Conservation (phyloP, 2,888 invertebrate species). For the Brenthis hecate region DNA sequence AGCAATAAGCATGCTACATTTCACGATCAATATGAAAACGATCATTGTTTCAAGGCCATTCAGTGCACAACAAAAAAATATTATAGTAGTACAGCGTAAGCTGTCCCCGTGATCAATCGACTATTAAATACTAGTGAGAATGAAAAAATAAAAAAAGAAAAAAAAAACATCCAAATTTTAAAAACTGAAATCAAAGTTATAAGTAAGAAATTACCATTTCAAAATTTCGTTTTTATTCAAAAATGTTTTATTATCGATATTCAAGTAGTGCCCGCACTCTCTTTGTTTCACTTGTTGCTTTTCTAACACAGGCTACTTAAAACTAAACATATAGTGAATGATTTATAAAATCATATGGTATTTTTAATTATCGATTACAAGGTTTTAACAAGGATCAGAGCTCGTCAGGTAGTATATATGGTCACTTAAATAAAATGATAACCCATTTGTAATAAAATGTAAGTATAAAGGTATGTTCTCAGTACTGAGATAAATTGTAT, state of each 20-base stretch:
- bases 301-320: background rate
- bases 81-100: constrained; percentile 16
- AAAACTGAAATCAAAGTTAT: background rate
- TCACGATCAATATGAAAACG: constrained; percentile 40
- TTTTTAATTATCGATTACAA: too few relatives aligned
- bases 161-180: background rate
- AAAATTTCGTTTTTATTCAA: too few relatives aligned
- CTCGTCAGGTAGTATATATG: too few relatives aligned
- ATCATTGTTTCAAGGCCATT: constrained; percentile 36
- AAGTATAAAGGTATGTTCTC: too few relatives aligned
- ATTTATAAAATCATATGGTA: too few relatives aligned
- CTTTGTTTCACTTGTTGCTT: constrained; percentile 20
- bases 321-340: too few relatives aligned
- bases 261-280: background rate
- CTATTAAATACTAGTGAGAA: background rate
- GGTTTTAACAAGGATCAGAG: too few relatives aligned
- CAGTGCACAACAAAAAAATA: constrained; percentile 13
- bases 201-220: too few relatives aligned
- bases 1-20: constrained; percentile 27
- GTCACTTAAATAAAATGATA: too few relatives aligned
- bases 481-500: too few relatives aligned
- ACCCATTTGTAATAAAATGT: too few relatives aligned
- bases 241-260: too few relatives aligned
- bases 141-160: background rate
- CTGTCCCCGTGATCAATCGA: constrained; percentile 10